These are phyloP conservation scores for Furcula furcula DNA, from an alignment of 2,888 invertebrate species.

Conservation along the genomic window DNA sequence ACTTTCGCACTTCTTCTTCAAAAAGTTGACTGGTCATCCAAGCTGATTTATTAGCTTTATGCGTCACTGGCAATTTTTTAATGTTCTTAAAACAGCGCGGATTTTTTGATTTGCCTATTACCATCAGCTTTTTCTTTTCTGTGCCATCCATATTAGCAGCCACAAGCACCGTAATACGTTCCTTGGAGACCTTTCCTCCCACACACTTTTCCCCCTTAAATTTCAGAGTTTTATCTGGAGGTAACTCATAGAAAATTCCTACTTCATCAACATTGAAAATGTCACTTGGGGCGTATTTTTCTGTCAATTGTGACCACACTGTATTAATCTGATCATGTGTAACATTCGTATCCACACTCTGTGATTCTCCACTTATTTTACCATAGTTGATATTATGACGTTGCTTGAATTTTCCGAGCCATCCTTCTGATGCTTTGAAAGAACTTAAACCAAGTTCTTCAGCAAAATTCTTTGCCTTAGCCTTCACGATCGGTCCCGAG, in stretches of 20 bases:
- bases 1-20: constrained; percentile 8
- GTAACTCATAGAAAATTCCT: no score
- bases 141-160: no score
- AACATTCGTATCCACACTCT: constrained; percentile 22
- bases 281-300: constrained; percentile 27
- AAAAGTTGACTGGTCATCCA: no score
- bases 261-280: no score
- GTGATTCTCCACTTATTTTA: no score
- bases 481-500: constrained; percentile 15
- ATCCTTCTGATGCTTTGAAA: constrained; percentile 35
- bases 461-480: constrained; percentile 25
- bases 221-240: constrained; percentile 29
- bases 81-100: constrained; percentile 42
- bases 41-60: no score
- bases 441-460: constrained; percentile 23
- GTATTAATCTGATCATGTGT: constrained; percentile 26
- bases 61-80: constrained; percentile 31
- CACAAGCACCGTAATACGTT: constrained; percentile 38
- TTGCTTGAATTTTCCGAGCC: constrained; percentile 34
- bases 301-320: constrained; percentile 9
- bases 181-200: constrained; percentile 35
- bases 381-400: constrained; percentile 29
- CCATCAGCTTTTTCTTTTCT: constrained; percentile 35
- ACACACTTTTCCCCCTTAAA: constrained; percentile 35
- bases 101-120: constrained; percentile 41